Evolutionary conservation across 2,113 vertebrate genomes (phyloP), one percentile per base, ranked within the genome.

Genomic region (Leucopternis melanops): DNA sequence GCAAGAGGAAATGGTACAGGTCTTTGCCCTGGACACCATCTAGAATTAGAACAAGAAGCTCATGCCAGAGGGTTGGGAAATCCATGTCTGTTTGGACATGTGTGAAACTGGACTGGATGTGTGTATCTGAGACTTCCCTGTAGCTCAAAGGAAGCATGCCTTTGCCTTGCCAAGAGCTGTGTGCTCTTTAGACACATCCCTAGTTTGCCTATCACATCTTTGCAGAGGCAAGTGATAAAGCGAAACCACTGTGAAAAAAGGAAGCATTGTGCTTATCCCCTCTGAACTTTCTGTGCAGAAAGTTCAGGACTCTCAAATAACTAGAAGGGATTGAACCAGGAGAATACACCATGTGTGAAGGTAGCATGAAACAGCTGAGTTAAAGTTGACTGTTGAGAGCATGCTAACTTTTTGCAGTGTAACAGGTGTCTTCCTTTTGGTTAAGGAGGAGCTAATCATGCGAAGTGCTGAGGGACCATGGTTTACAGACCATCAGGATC

Each of bases 81-180:
- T 71, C 25, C 9, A 0, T n/a, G 8, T 84, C 38, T 63, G 15
- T 65, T 77, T 11, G 42, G 78, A 29, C 50, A 0, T 0, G 2
- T 57, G 32, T 67, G 50, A 61, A 77, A 32, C 20, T 19, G 36
- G 69, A 13, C 18, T 70, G 78, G 27, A 9, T 54, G 9, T 12
- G 16, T 7, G 21, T 50, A 38, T 63, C 32, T 67, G 69, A 50
- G n/a, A 27, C 55, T 31, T 70, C 31, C 32, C 47, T n/a, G 34
- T 18, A 12, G 14, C 44, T 59, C 29, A 6, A 10, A 57, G 52
- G 8, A 25, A 50, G 52, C 36, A 38, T 63, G 67, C 47, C 32
- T 47, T 55, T 52, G 54, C 66, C 59, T 13, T 22, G 52, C 38
- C 38, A 44, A 42, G 78, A 58, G 61, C 57, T 22, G 27, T 20